Evolutionary conservation across 1,140 invertebrate genomes (phyloP).

Genomic region (Arctopsyche grandis): DNA sequence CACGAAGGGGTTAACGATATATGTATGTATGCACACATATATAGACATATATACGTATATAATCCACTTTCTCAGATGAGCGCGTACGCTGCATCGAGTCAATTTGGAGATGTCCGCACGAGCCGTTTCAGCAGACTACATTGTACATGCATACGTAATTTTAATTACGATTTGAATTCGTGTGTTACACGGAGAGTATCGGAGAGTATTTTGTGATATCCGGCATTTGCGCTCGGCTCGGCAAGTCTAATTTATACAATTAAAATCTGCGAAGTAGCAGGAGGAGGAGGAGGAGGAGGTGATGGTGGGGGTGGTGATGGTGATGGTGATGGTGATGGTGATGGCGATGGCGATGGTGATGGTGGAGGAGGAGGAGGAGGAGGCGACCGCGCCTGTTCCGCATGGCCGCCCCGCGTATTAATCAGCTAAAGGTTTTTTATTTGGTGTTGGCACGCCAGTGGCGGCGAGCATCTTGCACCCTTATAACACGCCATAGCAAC

Average conservation of each 20-base stretch:
- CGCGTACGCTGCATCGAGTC: slow-evolving; percentile 1
- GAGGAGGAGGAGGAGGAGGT: background rate
- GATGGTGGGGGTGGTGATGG: too few species aligned
- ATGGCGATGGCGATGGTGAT: too few species aligned
- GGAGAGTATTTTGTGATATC: slow-evolving; percentile 42
- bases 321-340: too few species aligned
- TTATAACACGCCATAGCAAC: background rate
- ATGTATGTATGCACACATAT: too few species aligned
- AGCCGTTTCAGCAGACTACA: too few species aligned
- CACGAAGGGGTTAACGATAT: slow-evolving; percentile 30
- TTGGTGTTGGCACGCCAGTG: slow-evolving; percentile 14
- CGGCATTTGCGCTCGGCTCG: slow-evolving; percentile 37
- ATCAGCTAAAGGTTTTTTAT: slow-evolving; percentile 39
- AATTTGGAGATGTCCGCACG: background rate
- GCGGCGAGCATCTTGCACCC: slow-evolving; percentile 15
- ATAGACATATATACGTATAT: too few species aligned
- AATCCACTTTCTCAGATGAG: too few species aligned
- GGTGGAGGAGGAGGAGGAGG: too few species aligned
- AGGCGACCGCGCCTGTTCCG: slow-evolving; percentile 35
- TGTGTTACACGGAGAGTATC: too few species aligned
- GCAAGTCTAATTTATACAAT: slow-evolving; percentile 54
- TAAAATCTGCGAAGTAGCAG: slow-evolving; percentile 50
- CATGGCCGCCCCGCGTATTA: slow-evolving; percentile 39
- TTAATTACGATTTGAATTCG: too few species aligned
- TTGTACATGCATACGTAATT: too few species aligned